These are phyloP conservation scores for Mylabris phalerata DNA, from an alignment of 1,140 invertebrate genomes.

Conservation along the genomic window DNA sequence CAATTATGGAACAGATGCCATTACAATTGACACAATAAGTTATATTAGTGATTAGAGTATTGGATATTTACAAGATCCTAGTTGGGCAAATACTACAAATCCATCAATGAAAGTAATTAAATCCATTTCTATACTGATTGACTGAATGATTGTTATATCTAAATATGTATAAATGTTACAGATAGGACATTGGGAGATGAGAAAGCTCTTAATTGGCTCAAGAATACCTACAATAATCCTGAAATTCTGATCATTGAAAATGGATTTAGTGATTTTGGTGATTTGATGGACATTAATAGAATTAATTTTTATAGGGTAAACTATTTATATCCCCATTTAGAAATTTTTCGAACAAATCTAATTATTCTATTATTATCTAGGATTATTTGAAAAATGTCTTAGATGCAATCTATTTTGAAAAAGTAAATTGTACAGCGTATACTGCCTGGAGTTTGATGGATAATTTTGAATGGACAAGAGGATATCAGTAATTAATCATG, in stretches of 20 bases:
- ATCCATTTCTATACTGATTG: too few relatives aligned
- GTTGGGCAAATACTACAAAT: neutral
- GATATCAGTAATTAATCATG: conserved; percentile 33
- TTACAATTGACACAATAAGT: too few relatives aligned
- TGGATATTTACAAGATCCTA: too few relatives aligned
- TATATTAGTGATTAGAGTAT: neutral
- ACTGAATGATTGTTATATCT: too few relatives aligned
- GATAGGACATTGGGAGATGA: conserved; percentile 43
- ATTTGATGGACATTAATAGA: conserved; percentile 15
- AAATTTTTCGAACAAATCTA: too few relatives aligned
- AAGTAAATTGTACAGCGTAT: conserved; percentile 45
- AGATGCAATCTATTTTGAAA: conserved; percentile 23
- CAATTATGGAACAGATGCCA: neutral
- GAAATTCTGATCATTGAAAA: conserved; percentile 66
- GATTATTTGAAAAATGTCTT: neutral
- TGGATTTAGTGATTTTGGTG: conserved; percentile 49
- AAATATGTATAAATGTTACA: neutral
- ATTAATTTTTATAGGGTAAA: conserved; percentile 5
- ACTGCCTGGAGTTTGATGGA: conserved; percentile 59
- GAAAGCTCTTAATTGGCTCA: conserved; percentile 55
- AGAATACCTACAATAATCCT: conserved; percentile 53
- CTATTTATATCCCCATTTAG: too few relatives aligned
- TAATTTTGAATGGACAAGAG: conserved; percentile 53
- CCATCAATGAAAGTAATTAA: neutral
- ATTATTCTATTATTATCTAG: too few relatives aligned